phyloP scores from a whole-genome alignment of 2,888 invertebrate species.

The Nineta flava region DNA sequence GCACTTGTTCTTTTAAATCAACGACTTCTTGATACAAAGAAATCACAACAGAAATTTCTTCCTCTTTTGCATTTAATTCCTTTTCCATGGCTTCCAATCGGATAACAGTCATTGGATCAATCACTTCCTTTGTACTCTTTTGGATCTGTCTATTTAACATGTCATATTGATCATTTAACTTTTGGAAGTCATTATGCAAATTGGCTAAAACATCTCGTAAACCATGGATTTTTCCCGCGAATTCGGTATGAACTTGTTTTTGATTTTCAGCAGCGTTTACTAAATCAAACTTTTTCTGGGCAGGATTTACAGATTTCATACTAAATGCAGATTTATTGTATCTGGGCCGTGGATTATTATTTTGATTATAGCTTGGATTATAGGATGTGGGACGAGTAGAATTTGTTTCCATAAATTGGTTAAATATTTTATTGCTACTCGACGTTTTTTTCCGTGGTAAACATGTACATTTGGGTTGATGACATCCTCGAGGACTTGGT shows the following conservation, averaged over 20 bases:
- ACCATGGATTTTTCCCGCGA: conserved; percentile 2
- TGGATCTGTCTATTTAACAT: conserved; percentile 7
- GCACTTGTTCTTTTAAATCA: conserved; percentile 26
- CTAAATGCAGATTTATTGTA: background rate
- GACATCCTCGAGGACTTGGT: background rate
- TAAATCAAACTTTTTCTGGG: background rate
- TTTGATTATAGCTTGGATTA: background rate
- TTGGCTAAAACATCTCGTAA: conserved; percentile 21
- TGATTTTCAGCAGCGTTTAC: background rate
- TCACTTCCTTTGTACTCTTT: conserved; percentile 12
- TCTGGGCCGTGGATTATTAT: background rate
- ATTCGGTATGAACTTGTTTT: background rate
- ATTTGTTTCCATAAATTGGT: background rate
- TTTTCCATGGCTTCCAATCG: conserved; percentile 23
- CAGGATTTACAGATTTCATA: background rate
- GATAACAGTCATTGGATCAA: conserved; percentile 14
- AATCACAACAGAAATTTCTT: conserved; percentile 29
- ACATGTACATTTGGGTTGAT: conserved; percentile 2
- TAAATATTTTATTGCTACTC: background rate
- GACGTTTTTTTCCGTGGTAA: background rate
- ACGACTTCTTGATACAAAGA: conserved; percentile 26
- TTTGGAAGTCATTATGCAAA: conserved; percentile 25
- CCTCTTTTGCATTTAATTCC: conserved; percentile 24
- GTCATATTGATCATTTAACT: conserved; percentile 17
- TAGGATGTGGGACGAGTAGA: background rate